Evolutionary conservation across 2,888 invertebrate species (phyloP).

Genomic region (Diadegma fenestrale): DNA sequence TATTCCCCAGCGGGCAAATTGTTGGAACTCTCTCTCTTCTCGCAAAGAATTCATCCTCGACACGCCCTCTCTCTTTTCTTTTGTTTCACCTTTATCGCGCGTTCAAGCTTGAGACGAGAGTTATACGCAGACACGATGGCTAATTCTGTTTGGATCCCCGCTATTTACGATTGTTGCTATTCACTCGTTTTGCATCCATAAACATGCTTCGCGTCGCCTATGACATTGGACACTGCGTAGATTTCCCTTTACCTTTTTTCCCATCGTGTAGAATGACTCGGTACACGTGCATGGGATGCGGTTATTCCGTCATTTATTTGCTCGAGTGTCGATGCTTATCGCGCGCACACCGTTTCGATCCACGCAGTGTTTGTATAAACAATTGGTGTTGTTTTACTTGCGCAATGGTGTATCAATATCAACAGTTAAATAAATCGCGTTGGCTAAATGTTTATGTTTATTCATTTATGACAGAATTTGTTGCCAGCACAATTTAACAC

Average conservation of each 20-base stretch:
- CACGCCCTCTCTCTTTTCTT: not conserved
- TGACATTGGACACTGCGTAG: conserved; percentile 18
- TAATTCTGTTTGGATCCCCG: conserved; percentile 79
- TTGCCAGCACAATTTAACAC: not conserved
- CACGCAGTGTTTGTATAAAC: conserved; percentile 5
- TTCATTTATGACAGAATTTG: conserved; percentile 1
- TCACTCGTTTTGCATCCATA: conserved; percentile 70
- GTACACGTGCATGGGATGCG: conserved; percentile 42
- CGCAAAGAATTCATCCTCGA: not conserved
- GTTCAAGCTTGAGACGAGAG: conserved; percentile 31
- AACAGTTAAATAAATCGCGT: conserved; percentile 7
- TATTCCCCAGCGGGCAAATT: conserved; percentile 80
- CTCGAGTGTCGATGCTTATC: conserved; percentile 49
- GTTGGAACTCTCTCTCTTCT: conserved; percentile 69
- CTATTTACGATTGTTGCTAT: conserved; percentile 81
- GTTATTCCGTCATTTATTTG: conserved; percentile 45
- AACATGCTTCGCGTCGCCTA: conserved; percentile 17
- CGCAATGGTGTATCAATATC: not conserved
- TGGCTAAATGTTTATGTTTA: conserved; percentile 1
- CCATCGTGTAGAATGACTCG: conserved; percentile 14
- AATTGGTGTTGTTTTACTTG: conserved; percentile 12
- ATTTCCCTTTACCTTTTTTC: not conserved
- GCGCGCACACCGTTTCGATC: conserved; percentile 13
- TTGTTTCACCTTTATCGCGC: conserved; percentile 10
- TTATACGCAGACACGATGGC: conserved; percentile 73